Evolutionary conservation across 2,113 vertebrate species (phyloP).

Genomic region (Etheostoma cragini): DNA sequence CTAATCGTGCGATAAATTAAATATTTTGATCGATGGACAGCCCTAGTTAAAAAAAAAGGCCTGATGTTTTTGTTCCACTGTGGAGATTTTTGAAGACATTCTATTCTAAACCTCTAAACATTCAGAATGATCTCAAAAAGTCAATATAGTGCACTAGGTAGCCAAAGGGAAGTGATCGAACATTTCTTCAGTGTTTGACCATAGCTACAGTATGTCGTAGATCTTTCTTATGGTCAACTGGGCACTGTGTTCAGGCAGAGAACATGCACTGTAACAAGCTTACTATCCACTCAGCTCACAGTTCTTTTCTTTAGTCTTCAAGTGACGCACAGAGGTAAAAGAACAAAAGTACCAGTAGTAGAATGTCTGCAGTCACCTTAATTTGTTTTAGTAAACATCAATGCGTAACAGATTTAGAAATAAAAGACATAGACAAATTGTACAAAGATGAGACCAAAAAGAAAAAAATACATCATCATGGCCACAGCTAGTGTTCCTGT

Average conservation of each 20-base stretch:
- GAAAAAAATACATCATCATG: neutral
- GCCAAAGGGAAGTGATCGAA: neutral
- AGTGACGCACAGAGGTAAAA: slow-evolving; percentile 1
- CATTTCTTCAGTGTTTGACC: neutral
- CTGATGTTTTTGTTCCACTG: neutral
- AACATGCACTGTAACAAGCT: neutral
- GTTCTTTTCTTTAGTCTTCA: neutral
- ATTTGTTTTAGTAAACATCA: neutral
- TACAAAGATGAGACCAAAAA: neutral
- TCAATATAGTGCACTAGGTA: neutral
- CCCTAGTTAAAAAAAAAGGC: too few relatives aligned
- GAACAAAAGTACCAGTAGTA: too few relatives aligned
- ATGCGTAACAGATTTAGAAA: neutral
- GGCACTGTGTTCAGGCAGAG: slow-evolving; percentile 7
- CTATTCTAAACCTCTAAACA: neutral
- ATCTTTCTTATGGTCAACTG: neutral
- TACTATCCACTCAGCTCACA: neutral
- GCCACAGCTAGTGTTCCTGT: slow-evolving; percentile 26
- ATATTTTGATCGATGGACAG: too few relatives aligned
- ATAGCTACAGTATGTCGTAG: too few relatives aligned
- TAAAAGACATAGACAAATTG: neutral
- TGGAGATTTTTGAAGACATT: neutral
- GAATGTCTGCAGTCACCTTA: neutral
- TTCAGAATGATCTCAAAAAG: neutral
- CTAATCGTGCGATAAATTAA: too few relatives aligned